phyloP scores from a whole-genome alignment of 2,888 invertebrate genomes.

The Notodromas monacha region DNA sequence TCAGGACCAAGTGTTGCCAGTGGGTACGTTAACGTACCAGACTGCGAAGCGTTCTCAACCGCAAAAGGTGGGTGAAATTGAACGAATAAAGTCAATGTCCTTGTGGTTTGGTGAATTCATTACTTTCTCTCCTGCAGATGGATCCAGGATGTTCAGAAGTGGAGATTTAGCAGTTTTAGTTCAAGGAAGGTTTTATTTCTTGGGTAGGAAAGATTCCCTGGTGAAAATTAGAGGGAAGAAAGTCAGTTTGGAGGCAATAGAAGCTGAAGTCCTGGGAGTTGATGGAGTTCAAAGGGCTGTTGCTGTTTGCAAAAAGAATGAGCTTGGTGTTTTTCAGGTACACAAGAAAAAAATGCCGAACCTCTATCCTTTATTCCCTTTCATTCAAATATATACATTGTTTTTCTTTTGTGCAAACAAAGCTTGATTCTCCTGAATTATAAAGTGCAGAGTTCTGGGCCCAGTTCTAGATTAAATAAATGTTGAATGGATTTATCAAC shows the following conservation, averaged over 20 bases:
- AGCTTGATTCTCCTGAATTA: too few species aligned
- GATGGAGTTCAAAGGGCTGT: constrained; percentile 36
- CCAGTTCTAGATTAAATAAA: too few species aligned
- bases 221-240: constrained; percentile 54
- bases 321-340: too few species aligned
- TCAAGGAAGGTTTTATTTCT: constrained; percentile 29
- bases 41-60: constrained; percentile 22
- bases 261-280: constrained; percentile 29
- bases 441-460: too few species aligned
- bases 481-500: too few species aligned
- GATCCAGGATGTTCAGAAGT: constrained; percentile 33
- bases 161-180: constrained; percentile 45
- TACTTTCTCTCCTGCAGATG: constrained; percentile 23
- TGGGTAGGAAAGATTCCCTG: constrained; percentile 50
- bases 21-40: constrained; percentile 37
- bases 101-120: too few species aligned
- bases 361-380: constrained; percentile 1
- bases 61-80: not conserved
- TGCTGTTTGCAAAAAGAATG: constrained; percentile 46
- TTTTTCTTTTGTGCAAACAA: too few species aligned
- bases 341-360: constrained; percentile 5
- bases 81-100: not conserved
- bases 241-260: constrained; percentile 51
- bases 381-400: too few species aligned
- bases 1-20: constrained; percentile 42